phyloP scores from a whole-genome alignment of 2,113 vertebrate species.

The Protobothrops mucrosquamatus region DNA sequence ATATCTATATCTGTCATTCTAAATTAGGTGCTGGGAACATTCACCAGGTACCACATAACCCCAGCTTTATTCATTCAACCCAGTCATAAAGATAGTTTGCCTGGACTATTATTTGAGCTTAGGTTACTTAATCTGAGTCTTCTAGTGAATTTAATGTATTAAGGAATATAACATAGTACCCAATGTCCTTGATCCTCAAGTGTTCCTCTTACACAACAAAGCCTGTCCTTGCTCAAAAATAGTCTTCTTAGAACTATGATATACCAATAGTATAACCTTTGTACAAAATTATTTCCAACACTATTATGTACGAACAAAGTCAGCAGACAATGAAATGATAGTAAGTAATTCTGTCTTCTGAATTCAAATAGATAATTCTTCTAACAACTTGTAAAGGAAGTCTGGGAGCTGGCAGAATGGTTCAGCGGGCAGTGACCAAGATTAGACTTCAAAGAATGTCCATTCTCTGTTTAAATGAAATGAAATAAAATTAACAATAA shows the following conservation, averaged over 20 bases:
- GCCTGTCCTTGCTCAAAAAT: neutral
- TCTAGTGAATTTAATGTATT: neutral
- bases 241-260: conserved; percentile 15
- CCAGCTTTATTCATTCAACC: neutral
- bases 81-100: neutral
- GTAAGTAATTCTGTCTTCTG: conserved; percentile 58
- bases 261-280: conserved; percentile 22
- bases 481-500: conserved; percentile 50
- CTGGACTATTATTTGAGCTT: neutral
- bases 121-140: neutral
- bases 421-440: conserved; percentile 60
- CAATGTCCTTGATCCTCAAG: neutral
- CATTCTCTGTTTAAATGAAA: conserved; percentile 65
- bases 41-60: neutral
- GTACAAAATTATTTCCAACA: conserved; percentile 43
- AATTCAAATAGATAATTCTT: conserved; percentile 55
- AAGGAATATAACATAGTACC: neutral
- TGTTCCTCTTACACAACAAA: neutral
- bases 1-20: neutral
- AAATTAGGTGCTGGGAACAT: neutral
- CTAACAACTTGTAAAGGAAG: conserved; percentile 53
- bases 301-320: conserved; percentile 37
- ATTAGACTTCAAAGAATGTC: conserved; percentile 65
- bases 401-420: conserved; percentile 54
- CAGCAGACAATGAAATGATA: conserved; percentile 13